Evolutionary conservation across 1,140 invertebrate species (phyloP).

Genomic region (Asobara japonica): DNA sequence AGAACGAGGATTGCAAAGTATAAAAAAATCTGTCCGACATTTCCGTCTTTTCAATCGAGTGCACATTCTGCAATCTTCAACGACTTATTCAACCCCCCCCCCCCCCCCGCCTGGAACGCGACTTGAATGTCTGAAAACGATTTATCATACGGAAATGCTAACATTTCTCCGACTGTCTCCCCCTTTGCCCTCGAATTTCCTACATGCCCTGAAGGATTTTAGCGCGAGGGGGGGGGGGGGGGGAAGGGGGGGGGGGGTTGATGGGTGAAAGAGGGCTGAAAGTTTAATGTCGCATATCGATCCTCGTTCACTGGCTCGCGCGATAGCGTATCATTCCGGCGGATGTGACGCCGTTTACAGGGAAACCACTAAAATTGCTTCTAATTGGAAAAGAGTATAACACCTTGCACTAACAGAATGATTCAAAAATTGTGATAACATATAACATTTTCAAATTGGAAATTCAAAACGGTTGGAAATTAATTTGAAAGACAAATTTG

Average conservation of each 20-base stretch:
- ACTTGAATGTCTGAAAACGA: background rate
- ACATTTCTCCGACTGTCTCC: too few species aligned
- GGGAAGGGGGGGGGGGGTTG: background rate
- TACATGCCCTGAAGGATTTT: background rate
- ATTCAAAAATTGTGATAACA: too few species aligned
- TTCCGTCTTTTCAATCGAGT: slow-evolving; percentile 2
- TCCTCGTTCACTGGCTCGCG: slow-evolving; percentile 23
- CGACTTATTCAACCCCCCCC: slow-evolving; percentile 2
- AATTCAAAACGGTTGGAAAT: too few species aligned
- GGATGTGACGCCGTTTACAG: too few species aligned
- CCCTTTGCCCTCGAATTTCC: background rate
- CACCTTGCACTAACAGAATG: too few species aligned
- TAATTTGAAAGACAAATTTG: too few species aligned
- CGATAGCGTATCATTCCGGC: too few species aligned
- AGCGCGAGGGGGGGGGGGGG: background rate
- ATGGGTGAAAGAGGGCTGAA: slow-evolving; percentile 33
- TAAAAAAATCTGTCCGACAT: background rate
- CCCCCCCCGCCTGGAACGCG: background rate
- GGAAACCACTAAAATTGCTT: too few species aligned
- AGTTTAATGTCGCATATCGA: slow-evolving; percentile 53
- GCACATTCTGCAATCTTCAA: background rate
- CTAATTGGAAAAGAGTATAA: too few species aligned
- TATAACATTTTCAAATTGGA: too few species aligned
- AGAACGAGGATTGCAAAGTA: background rate
- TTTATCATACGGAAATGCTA: slow-evolving; percentile 9